Conservation (phyloP, 2,888 invertebrate genomes). For the Taenaris catops region DNA sequence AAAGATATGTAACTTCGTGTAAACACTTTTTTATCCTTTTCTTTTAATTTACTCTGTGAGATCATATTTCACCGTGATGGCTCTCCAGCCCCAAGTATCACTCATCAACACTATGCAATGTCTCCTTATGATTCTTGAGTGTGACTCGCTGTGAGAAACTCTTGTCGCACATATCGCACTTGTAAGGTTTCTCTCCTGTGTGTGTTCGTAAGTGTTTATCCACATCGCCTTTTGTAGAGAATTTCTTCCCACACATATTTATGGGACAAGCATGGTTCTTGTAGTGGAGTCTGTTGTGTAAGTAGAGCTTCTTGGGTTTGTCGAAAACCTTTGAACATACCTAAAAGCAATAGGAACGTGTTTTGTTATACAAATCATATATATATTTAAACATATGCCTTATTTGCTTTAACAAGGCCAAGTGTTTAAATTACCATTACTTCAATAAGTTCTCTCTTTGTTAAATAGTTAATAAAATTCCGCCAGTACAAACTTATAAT, state of each 20-base stretch:
- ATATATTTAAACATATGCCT: too few species aligned
- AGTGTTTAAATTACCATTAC: too few species aligned
- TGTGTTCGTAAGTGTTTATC: constrained; percentile 58
- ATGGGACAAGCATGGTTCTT: constrained; percentile 42
- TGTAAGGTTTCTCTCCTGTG: constrained; percentile 59
- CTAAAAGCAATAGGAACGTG: constrained; percentile 39
- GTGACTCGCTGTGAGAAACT: constrained; percentile 50
- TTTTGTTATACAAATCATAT: too few species aligned
- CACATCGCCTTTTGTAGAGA: constrained; percentile 55
- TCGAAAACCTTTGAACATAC: constrained; percentile 46
- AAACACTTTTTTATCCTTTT: too few species aligned
- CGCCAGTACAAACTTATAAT: too few species aligned
- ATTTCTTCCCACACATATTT: constrained; percentile 48
- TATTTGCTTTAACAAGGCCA: too few species aligned
- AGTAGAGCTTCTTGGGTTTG: constrained; percentile 49
- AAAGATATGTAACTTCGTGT: too few species aligned
- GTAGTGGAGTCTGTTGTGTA: constrained; percentile 51
- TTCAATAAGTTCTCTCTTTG: too few species aligned
- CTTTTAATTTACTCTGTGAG: too few species aligned
- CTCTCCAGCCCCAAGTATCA: background rate
- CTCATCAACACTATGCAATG: constrained; percentile 32
- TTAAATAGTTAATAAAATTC: too few species aligned
- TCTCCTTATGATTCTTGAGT: constrained; percentile 42
- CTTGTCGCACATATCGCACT: constrained; percentile 45
- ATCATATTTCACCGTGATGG: too few species aligned